phyloP scores from a whole-genome alignment of 2,113 vertebrate genomes.

The Thryonomys swinderianus region DNA sequence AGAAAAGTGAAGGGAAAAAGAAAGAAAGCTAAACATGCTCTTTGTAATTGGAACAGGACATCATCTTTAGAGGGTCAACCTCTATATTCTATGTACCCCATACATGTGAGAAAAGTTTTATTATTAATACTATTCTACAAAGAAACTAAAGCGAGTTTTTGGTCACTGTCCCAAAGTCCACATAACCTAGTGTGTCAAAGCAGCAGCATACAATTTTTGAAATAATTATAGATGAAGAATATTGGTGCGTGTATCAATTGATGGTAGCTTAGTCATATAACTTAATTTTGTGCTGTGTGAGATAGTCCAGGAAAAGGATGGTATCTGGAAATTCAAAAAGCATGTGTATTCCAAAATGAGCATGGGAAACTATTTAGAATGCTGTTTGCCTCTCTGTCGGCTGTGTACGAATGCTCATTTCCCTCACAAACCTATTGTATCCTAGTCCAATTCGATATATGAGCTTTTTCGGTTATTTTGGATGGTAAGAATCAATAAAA shows the following conservation, averaged over 20 bases:
- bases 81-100: not conserved
- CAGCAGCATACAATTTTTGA: not conserved
- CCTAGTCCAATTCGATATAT: constrained; percentile 32
- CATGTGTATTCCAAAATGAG: constrained; percentile 79
- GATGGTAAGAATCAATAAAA: constrained; percentile 49
- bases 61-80: not conserved
- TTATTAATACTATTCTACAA: not conserved
- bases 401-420: constrained; percentile 76
- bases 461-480: constrained; percentile 62
- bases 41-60: not conserved
- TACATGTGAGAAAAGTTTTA: not conserved
- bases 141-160: not conserved
- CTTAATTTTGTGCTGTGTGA: constrained; percentile 50
- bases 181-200: not conserved
- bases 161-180: not conserved
- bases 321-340: constrained; percentile 72
- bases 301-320: constrained; percentile 66
- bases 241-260: constrained; percentile 29
- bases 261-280: constrained; percentile 18
- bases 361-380: constrained; percentile 71
- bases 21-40: not conserved
- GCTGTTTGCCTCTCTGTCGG: constrained; percentile 72
- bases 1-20: not conserved
- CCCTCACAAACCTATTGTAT: constrained; percentile 50
- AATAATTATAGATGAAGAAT: constrained; percentile 44